A percentile compares a stretch with the other conserved stretches of the same genome.
These are phyloP conservation scores for Caenorhabditis imperialis DNA, from an alignment of 2,888 invertebrate genomes.

Conservation along the genomic window DNA sequence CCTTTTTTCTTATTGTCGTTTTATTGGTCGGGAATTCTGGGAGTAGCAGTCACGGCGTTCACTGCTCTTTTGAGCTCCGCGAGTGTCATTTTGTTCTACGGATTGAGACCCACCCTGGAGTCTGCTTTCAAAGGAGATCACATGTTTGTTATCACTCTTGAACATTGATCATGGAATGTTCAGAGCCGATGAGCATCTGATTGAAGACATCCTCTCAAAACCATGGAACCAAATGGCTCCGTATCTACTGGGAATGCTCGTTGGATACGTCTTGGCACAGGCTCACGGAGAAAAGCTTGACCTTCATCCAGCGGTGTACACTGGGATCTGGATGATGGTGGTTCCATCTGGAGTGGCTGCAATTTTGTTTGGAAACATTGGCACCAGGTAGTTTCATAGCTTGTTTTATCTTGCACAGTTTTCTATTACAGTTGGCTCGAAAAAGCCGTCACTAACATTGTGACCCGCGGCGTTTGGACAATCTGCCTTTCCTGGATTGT, in stretches of 20 bases:
- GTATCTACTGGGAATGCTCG: slow-evolving; percentile 28
- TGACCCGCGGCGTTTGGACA: slow-evolving; percentile 78
- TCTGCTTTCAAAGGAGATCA: no score
- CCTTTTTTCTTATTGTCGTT: slow-evolving; percentile 40
- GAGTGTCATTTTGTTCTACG: slow-evolving; percentile 4
- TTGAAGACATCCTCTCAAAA: slow-evolving; percentile 27
- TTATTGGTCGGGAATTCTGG: slow-evolving; percentile 3
- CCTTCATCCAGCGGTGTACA: slow-evolving; percentile 13
- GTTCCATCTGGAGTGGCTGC: background rate
- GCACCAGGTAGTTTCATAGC: background rate
- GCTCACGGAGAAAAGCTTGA: slow-evolving; percentile 3
- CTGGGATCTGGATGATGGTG: slow-evolving; percentile 18
- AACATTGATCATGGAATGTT: no score
- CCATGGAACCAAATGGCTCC: slow-evolving; percentile 39
- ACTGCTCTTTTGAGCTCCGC: slow-evolving; percentile 6
- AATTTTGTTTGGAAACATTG: slow-evolving; percentile 14
- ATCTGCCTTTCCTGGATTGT: slow-evolving; percentile 79
- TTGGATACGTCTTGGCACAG: slow-evolving; percentile 20
- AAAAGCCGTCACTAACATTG: slow-evolving; percentile 25
- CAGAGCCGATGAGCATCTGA: slow-evolving; percentile 21
- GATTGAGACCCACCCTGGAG: no score
- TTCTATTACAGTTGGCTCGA: slow-evolving; percentile 13
- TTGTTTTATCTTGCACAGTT: background rate
- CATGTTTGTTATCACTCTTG: background rate
- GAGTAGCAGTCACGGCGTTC: slow-evolving; percentile 2